Evolutionary conservation across 2,888 invertebrate genomes (phyloP).

Genomic region (Limnephilus auricula): DNA sequence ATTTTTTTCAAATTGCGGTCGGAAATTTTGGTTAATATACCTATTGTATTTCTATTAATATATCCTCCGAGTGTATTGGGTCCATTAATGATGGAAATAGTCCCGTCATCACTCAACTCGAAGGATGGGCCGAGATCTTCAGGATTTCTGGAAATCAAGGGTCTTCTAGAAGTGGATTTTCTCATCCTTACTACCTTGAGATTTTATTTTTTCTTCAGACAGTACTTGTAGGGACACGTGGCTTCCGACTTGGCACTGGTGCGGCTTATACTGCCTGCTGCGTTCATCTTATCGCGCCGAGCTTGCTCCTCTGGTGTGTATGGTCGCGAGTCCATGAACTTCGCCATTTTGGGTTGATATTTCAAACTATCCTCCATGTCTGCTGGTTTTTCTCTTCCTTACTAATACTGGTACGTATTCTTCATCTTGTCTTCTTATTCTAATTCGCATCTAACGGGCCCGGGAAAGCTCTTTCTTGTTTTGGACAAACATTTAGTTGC

Average conservation of each 20-base stretch:
- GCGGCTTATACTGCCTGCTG: background rate
- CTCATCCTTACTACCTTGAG: too few species aligned
- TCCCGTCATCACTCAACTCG: background rate
- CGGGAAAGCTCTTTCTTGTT: too few species aligned
- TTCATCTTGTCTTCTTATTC: too few species aligned
- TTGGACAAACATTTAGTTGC: too few species aligned
- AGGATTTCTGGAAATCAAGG: background rate
- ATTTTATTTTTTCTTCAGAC: too few species aligned
- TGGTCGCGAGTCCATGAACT: background rate
- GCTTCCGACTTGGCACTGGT: background rate
- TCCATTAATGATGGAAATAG: background rate
- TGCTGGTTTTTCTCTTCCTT: background rate
- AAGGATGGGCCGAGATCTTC: background rate
- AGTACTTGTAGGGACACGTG: background rate
- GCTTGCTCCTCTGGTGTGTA: background rate
- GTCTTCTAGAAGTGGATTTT: too few species aligned
- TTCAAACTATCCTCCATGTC: background rate
- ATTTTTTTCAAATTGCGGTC: too few species aligned
- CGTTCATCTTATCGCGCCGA: background rate
- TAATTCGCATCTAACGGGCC: too few species aligned
- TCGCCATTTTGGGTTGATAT: background rate
- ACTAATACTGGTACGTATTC: too few species aligned
- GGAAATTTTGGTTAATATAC: too few species aligned
- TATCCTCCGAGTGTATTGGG: too few species aligned
- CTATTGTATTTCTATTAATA: too few species aligned